Conservation (phyloP, 1,140 invertebrate species). For the Drosophila repleta region DNA sequence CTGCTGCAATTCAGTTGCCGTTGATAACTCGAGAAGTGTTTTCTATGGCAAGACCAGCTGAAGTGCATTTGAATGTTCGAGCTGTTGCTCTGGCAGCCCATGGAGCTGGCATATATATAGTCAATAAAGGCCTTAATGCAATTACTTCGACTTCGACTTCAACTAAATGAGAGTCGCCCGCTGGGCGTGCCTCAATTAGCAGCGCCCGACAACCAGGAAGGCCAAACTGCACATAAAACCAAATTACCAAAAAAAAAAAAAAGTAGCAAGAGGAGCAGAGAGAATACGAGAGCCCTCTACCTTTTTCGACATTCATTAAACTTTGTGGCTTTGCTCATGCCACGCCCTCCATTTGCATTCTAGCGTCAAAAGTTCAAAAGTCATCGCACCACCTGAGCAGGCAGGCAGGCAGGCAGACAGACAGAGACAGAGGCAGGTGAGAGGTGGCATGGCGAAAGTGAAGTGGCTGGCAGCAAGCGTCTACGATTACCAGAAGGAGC, state of each 20-base stretch:
- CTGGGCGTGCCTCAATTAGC: conserved; percentile 32
- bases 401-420: neutral
- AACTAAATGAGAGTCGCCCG: neutral
- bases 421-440: neutral
- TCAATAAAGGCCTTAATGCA: conserved; percentile 37
- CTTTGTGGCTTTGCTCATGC: conserved; percentile 41
- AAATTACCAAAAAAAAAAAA: conserved; percentile 43
- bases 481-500: conserved; percentile 67
- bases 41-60: conserved; percentile 21
- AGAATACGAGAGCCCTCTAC: conserved; percentile 4
- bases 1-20: no score
- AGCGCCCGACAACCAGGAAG: conserved; percentile 8
- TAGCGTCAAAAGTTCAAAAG: conserved; percentile 71
- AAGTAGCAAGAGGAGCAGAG: no score
- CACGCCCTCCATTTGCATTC: conserved; percentile 38
- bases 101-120: neutral
- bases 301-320: conserved; percentile 47
- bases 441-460: neutral
- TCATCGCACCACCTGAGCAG: conserved; percentile 48
- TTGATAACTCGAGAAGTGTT: neutral
- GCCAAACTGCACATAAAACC: conserved; percentile 38
- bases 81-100: neutral
- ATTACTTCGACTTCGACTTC: conserved; percentile 18
- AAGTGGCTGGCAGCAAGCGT: conserved; percentile 61
- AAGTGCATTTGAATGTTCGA: conserved; percentile 14